These are phyloP conservation scores for Nothocercus nigrocapillus DNA, from an alignment of 2,113 vertebrate genomes.

Conservation along the genomic window DNA sequence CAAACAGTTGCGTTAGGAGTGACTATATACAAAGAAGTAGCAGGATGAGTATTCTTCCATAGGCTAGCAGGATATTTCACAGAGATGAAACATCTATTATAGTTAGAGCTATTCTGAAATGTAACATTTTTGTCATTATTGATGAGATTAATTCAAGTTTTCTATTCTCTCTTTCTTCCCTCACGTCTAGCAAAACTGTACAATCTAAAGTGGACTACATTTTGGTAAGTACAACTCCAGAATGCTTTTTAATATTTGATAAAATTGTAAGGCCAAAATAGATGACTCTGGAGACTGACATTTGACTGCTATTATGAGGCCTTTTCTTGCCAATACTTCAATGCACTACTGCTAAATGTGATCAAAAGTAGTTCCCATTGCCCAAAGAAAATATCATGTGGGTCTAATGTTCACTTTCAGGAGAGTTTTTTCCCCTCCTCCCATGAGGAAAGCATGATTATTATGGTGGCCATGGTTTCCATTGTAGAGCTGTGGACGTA, in stretches of 20 bases:
- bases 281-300: constrained; percentile 7
- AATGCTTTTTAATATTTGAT: constrained; percentile 58
- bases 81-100: background rate
- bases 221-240: constrained; percentile 89
- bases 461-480: background rate
- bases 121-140: constrained; percentile 5
- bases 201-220: constrained; percentile 99
- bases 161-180: constrained; percentile 71
- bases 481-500: background rate
- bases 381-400: background rate
- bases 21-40: background rate
- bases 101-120: background rate
- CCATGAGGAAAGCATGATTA: background rate
- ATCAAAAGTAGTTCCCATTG: background rate
- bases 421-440: background rate
- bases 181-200: constrained; percentile 93
- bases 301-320: background rate
- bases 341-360: background rate
- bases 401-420: background rate
- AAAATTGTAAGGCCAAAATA: constrained; percentile 9
- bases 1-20: background rate
- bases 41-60: background rate
- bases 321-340: constrained; percentile 1
- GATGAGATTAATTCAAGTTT: constrained; percentile 63
- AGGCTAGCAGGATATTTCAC: background rate